Conservation (phyloP, 2,888 invertebrate species). For the Coelinius sp. region DNA sequence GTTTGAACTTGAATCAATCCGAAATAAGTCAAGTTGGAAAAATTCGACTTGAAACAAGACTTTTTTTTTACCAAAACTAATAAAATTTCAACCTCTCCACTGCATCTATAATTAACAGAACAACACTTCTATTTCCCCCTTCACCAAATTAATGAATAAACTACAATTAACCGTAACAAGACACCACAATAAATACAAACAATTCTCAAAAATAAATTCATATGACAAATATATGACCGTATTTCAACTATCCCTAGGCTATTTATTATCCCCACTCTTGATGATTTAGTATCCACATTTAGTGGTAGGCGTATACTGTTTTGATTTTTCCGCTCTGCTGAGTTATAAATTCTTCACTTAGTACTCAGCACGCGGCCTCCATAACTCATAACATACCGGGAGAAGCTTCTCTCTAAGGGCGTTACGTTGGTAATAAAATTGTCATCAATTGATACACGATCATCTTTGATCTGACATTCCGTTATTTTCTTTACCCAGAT, state of each 20-base stretch:
- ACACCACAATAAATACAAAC: background rate
- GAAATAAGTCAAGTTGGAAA: no score
- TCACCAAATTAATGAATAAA: background rate
- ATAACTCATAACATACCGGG: slow-evolving; percentile 28
- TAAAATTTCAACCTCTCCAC: no score
- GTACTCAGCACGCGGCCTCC: slow-evolving; percentile 28
- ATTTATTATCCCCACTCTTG: background rate
- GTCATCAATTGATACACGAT: slow-evolving; percentile 29
- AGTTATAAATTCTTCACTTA: slow-evolving; percentile 33
- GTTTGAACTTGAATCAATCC: no score
- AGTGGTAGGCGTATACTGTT: background rate
- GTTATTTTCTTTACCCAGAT: slow-evolving; percentile 3
- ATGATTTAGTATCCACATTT: slow-evolving; percentile 2
- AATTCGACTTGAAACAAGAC: no score
- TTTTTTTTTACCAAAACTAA: no score
- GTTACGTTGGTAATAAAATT: slow-evolving; percentile 27
- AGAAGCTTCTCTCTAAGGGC: slow-evolving; percentile 5
- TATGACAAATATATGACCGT: slow-evolving; percentile 19
- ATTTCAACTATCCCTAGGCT: background rate
- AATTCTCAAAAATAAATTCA: background rate
- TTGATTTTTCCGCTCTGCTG: slow-evolving; percentile 15
- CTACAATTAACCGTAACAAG: background rate
- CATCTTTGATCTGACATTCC: slow-evolving; percentile 5
- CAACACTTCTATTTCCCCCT: no score
- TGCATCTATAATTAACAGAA: no score